These are phyloP conservation scores for Microtus ochrogaster DNA, from an alignment of 2,113 vertebrate species.

Conservation along the genomic window DNA sequence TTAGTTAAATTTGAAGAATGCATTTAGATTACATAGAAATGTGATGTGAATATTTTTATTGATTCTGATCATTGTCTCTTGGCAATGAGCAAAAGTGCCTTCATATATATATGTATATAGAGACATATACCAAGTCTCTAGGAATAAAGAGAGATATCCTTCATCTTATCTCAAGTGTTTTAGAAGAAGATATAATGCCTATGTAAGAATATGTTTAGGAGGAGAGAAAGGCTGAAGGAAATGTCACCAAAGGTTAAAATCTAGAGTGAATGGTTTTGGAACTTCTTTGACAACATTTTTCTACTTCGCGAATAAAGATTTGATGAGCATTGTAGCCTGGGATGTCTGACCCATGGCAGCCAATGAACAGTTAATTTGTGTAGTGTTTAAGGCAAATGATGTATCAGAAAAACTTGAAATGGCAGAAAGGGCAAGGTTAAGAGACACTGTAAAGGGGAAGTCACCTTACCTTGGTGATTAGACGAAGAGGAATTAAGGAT, in stretches of 20 bases:
- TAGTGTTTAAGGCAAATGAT: background rate
- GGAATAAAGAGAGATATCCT: background rate
- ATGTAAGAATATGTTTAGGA: background rate
- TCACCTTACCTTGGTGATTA: background rate
- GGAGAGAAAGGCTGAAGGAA: background rate
- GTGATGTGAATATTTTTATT: conserved; percentile 6
- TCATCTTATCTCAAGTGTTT: conserved; percentile 9
- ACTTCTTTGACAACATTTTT: conserved; percentile 1
- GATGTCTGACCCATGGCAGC: background rate
- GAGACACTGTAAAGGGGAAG: background rate
- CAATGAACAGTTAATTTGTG: background rate
- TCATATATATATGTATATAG: background rate
- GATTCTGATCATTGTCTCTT: background rate
- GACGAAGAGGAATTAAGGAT: background rate
- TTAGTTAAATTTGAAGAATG: conserved; percentile 4
- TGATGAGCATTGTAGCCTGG: background rate
- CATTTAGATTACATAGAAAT: conserved; percentile 29
- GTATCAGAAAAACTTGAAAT: background rate
- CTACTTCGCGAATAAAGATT: conserved; percentile 8
- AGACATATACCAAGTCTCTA: background rate
- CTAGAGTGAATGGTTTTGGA: background rate
- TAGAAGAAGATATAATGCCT: background rate
- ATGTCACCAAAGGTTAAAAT: conserved; percentile 30
- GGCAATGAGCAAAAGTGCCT: background rate
- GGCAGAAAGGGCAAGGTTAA: background rate